Conservation (phyloP, 2,888 invertebrate genomes). For the Molanna angustata region DNA sequence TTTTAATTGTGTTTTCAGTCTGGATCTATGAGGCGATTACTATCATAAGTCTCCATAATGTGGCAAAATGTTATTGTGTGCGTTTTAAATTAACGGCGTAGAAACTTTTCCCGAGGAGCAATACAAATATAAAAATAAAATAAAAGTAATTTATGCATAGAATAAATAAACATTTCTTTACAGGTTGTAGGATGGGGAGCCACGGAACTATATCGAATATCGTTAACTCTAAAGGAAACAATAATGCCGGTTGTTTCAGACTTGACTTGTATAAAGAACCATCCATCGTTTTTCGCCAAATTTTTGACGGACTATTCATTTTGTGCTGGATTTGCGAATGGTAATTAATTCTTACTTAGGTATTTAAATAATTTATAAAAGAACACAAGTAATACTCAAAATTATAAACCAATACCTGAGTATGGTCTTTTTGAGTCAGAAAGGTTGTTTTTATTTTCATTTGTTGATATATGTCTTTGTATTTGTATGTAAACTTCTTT, state of each 20-base stretch:
- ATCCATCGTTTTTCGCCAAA: conserved; percentile 22
- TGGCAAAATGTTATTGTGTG: too few species aligned
- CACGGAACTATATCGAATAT: conserved; percentile 8
- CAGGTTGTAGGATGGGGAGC: conserved; percentile 30
- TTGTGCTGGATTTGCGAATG: conserved; percentile 28
- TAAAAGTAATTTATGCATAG: too few species aligned
- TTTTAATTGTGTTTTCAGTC: too few species aligned
- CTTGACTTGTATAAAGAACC: conserved; percentile 19
- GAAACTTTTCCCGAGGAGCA: too few species aligned
- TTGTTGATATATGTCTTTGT: too few species aligned
- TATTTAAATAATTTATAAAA: neutral
- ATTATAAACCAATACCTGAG: too few species aligned
- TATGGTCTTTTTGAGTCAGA: neutral
- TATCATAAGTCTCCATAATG: too few species aligned
- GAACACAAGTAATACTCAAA: too few species aligned
- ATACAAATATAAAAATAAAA: too few species aligned
- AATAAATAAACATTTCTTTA: neutral
- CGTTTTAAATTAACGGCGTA: too few species aligned
- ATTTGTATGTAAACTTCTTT: too few species aligned
- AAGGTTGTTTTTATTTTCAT: neutral
- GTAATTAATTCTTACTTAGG: conserved; percentile 3
- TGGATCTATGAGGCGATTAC: too few species aligned
- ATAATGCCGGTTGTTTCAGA: conserved; percentile 19
- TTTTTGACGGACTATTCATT: conserved; percentile 23
- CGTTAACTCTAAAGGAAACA: conserved; percentile 13